Evolutionary conservation across 2,113 vertebrate species (phyloP), one percentile per base, ranked within the genome.

Genomic region (Mormoops blainvillei): DNA sequence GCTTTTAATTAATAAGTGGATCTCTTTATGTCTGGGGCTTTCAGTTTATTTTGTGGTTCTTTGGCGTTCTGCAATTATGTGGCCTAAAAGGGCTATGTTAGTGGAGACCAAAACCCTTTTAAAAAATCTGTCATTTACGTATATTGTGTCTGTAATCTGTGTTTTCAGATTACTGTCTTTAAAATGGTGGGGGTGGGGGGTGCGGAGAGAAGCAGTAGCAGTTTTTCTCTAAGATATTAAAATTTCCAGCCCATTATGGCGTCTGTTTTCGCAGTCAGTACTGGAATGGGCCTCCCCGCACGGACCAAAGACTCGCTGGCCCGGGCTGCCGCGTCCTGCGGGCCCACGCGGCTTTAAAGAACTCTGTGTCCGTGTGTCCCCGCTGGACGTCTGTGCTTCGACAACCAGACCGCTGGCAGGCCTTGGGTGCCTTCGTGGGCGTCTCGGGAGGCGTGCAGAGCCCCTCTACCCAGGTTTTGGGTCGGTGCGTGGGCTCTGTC

Each of bases 21-120:
- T 38, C 9, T 96, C 97, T 97, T 96, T 90, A 93, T 95, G 96
- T 43, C 97, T 97, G 97, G 97, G 97, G 71, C 91, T 96, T 96
- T 97, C 78, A 0, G 92, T 96, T 96, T 97, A 97, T 96, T 97
- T 97, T 97, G 96, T 95, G 91, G 90, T 93, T 96, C 97, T 97
- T 98, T 95, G 82, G 96, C 94, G 86, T 97, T 97, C 91, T 97
- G 96, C 97, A 98, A 98, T 98, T 97, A 98, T 89, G 88, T 94
- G 88, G 97, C 94, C 94, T 96, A 94, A 96, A 97, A 96, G 76
- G 95, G 89, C 94, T 93, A 68, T 77, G 96, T 86, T 96, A 88
- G 88, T 96, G 86, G 58, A 85, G 94, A 93, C 77, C 92, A 91
- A 97, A 94, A 83, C 94, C 93, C 97, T 97, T 95, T 76, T n/a